Evolutionary conservation across 2,888 invertebrate genomes (phyloP).

Genomic region (Thymelicus acteon): DNA sequence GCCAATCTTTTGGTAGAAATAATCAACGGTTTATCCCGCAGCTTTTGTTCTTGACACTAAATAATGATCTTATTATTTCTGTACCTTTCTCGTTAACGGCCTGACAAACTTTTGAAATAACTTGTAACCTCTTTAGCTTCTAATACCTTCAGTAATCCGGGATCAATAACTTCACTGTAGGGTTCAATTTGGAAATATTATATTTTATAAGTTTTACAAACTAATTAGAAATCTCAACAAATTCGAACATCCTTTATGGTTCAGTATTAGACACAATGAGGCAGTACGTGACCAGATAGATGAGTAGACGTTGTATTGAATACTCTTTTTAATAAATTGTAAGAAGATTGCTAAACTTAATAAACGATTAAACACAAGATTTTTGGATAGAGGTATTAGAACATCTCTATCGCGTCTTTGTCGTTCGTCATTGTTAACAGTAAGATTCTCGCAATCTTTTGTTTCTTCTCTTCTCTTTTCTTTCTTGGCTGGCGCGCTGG

Average conservation of each 20-base stretch:
- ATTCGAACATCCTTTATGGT: not conserved
- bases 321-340: too few species aligned
- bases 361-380: too few species aligned
- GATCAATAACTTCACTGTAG: conserved; percentile 1
- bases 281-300: too few species aligned
- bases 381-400: too few species aligned
- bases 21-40: conserved; percentile 27
- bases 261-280: too few species aligned
- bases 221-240: not conserved
- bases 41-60: conserved; percentile 32
- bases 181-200: not conserved
- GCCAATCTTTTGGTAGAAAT: conserved; percentile 32
- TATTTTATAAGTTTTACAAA: not conserved
- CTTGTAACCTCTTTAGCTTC: conserved; percentile 20
- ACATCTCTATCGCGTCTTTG: too few species aligned
- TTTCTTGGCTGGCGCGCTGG: too few species aligned
- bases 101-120: conserved; percentile 30
- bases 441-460: too few species aligned
- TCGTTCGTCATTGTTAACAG: too few species aligned
- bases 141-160: conserved; percentile 10
- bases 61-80: conserved; percentile 37
- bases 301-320: too few species aligned
- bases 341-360: too few species aligned
- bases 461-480: too few species aligned
- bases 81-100: conserved; percentile 16